Evolutionary conservation across 2,797 vertebrate genomes (phyloP).

Genomic region (Lagothrix lagotricha): DNA sequence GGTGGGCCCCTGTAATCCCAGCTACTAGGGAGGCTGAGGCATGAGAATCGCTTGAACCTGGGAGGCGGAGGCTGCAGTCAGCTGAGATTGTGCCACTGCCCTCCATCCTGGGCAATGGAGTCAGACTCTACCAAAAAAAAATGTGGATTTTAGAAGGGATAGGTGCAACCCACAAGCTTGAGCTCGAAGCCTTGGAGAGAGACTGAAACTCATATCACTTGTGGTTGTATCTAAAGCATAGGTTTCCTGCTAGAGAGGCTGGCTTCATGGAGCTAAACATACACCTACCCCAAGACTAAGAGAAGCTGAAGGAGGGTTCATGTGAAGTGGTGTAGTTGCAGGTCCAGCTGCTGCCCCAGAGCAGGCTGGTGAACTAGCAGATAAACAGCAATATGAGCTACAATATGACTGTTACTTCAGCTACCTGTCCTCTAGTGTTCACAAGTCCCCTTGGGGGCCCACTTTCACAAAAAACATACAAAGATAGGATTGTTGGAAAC

Average conservation of each 20-base stretch:
- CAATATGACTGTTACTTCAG: neutral
- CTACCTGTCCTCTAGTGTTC: neutral
- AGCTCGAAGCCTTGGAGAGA: neutral
- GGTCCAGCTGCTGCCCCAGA: neutral
- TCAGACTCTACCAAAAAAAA: too few relatives aligned
- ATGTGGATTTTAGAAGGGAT: neutral
- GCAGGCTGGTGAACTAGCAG: neutral
- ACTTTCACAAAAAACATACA: neutral
- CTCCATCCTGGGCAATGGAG: neutral
- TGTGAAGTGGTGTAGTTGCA: neutral
- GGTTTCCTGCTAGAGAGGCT: neutral
- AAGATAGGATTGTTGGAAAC: neutral
- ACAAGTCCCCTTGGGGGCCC: neutral
- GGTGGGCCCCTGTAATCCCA: neutral
- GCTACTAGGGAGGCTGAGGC: neutral
- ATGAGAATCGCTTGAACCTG: neutral
- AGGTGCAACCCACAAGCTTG: neutral
- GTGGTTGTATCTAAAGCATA: neutral
- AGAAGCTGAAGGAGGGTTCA: neutral
- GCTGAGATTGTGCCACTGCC: too few relatives aligned
- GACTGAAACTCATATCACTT: neutral
- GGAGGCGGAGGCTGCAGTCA: too few relatives aligned
- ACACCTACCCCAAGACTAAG: neutral
- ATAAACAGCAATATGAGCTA: neutral
- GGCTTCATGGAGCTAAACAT: neutral